Percentiles rank a stretch among this genome's conserved stretches.
Evolutionary conservation across 2,888 invertebrate species (phyloP).

Genomic region (Drosophila mercatorum): DNA sequence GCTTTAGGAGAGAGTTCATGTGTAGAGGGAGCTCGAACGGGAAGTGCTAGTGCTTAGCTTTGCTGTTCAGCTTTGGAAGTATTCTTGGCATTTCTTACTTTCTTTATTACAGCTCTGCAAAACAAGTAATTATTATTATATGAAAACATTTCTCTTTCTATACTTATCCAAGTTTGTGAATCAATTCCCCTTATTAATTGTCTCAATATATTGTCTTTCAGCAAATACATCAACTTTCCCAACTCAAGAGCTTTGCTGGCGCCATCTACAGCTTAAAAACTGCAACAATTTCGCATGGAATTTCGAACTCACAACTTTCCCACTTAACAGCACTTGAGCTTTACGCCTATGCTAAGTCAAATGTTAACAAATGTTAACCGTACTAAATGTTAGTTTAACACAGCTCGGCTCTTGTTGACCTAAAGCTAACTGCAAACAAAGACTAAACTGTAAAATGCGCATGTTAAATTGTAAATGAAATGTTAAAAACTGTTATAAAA

Average conservation of each 20-base stretch:
- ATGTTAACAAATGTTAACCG: not conserved
- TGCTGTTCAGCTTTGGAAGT: not conserved
- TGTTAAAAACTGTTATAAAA: conserved; percentile 6
- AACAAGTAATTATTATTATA: no score
- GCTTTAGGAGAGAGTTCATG: not conserved
- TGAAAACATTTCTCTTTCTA: not conserved
- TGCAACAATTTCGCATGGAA: not conserved
- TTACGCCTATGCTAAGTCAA: not conserved
- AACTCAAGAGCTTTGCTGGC: not conserved
- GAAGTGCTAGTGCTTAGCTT: not conserved
- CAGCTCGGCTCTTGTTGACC: fast-evolving
- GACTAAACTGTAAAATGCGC: not conserved
- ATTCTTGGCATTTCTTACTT: not conserved
- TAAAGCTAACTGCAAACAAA: not conserved
- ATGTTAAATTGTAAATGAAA: not conserved
- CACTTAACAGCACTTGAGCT: conserved; percentile 2
- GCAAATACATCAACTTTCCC: not conserved
- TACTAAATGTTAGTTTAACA: conserved; percentile 5
- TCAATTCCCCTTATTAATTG: not conserved
- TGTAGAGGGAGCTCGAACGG: no score
- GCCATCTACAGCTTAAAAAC: conserved; percentile 14
- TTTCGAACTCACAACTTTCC: not conserved
- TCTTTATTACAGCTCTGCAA: not conserved
- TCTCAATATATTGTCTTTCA: not conserved
- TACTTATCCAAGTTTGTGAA: not conserved